A percentile compares a stretch with the other conserved stretches of the same genome.
phyloP scores from a whole-genome alignment of 2,888 invertebrate species.

The Endomychus coccineus region DNA sequence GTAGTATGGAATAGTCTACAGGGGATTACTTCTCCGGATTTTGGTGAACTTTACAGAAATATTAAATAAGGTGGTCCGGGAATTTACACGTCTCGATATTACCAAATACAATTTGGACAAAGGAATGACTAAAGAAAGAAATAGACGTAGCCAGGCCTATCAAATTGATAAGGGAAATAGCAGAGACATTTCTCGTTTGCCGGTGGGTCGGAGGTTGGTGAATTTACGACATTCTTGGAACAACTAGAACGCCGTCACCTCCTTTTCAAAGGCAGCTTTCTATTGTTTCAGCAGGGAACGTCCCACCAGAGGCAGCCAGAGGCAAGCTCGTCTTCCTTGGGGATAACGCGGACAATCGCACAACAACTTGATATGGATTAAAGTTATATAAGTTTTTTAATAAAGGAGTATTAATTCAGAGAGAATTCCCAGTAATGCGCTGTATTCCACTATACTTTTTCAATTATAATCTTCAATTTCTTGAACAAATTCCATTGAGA shows the following conservation, averaged over 20 bases:
- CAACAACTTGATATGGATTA: background rate
- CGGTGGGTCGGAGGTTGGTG: conserved; percentile 5
- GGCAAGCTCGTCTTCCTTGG: background rate
- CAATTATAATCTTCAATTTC: too few relatives aligned
- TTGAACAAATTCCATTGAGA: too few relatives aligned
- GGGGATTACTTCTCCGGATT: too few relatives aligned
- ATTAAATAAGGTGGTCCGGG: conserved; percentile 16
- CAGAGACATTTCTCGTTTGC: conserved; percentile 17
- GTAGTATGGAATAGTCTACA: too few relatives aligned
- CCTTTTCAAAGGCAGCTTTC: conserved; percentile 1
- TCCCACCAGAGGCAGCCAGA: too few relatives aligned
- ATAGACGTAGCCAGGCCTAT: conserved; percentile 9
- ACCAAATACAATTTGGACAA: conserved; percentile 14
- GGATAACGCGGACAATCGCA: background rate
- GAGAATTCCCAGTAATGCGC: too few relatives aligned
- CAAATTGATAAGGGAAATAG: conserved; percentile 24
- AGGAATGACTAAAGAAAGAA: conserved; percentile 10
- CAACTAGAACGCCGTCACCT: conserved; percentile 2
- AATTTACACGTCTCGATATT: conserved; percentile 14
- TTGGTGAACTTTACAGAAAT: too few relatives aligned
- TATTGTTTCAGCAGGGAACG: background rate
- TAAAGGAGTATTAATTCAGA: conserved; percentile 1
- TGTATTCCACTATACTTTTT: too few relatives aligned
- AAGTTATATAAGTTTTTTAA: conserved; percentile 1
- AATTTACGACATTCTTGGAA: conserved; percentile 8